These are phyloP conservation scores for Thereva unica DNA, from an alignment of 2,888 invertebrate species.

Conservation along the genomic window DNA sequence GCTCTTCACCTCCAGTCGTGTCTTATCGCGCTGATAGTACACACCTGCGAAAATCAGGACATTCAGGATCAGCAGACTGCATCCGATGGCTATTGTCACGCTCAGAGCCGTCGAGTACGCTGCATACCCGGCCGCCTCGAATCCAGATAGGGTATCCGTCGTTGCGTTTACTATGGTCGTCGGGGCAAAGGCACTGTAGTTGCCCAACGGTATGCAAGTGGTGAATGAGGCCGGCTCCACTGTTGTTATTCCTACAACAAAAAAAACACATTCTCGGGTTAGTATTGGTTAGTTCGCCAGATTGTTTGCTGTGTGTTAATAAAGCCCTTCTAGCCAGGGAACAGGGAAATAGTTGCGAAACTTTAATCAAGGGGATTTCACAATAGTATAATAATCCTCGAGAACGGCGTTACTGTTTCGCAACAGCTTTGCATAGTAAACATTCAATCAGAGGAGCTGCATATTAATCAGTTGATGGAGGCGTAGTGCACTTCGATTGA, in stretches of 20 bases:
- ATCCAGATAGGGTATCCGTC: constrained; percentile 75
- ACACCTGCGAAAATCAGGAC: constrained; percentile 93
- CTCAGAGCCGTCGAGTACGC: constrained; percentile 91
- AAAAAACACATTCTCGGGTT: too few species aligned
- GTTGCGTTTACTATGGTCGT: constrained; percentile 67
- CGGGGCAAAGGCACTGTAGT: constrained; percentile 60
- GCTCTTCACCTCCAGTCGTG: constrained; percentile 77
- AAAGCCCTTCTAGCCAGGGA: too few species aligned
- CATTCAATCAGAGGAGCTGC: too few species aligned
- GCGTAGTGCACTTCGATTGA: too few species aligned
- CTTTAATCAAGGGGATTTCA: too few species aligned
- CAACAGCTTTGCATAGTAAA: too few species aligned
- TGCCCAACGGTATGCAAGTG: constrained; percentile 61
- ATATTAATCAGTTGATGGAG: too few species aligned
- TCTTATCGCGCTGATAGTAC: constrained; percentile 89
- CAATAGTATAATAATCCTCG: too few species aligned
- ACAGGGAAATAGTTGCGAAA: too few species aligned
- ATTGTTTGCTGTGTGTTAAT: too few species aligned
- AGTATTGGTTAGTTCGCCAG: too few species aligned
- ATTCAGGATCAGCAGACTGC: constrained; percentile 87
- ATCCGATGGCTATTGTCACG: constrained; percentile 93
- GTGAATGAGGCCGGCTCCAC: constrained; percentile 59
- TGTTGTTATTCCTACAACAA: constrained; percentile 54
- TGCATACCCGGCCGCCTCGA: constrained; percentile 80
- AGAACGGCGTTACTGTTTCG: too few species aligned